Evolutionary conservation across 2,113 vertebrate species (phyloP).

Genomic region (Camarhynchus parvulus): DNA sequence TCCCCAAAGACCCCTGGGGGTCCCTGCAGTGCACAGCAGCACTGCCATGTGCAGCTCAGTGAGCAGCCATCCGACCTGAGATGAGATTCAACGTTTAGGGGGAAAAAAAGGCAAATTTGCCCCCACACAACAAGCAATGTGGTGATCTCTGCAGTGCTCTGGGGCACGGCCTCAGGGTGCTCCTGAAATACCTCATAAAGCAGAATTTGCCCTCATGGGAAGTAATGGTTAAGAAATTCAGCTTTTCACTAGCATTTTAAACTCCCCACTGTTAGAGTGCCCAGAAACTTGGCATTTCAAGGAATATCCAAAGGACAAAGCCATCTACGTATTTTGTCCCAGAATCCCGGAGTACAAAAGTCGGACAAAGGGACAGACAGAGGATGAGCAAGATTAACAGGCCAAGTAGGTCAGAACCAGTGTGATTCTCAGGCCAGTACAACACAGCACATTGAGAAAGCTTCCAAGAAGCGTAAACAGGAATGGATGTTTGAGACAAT

Average conservation of each 20-base stretch:
- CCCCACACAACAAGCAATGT: neutral
- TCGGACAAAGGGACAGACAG: conserved; percentile 52
- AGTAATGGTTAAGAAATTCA: neutral
- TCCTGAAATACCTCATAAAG: neutral
- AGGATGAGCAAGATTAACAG: conserved; percentile 44
- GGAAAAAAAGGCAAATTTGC: neutral
- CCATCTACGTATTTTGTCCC: conserved; percentile 9
- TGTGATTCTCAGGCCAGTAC: conserved; percentile 66
- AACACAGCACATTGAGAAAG: conserved; percentile 69
- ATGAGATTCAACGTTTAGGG: neutral
- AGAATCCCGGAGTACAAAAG: neutral
- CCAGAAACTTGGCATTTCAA: conserved; percentile 48
- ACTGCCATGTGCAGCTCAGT: neutral
- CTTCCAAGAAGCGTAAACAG: conserved; percentile 66
- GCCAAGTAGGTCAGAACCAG: conserved; percentile 66
- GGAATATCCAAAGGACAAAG: conserved; percentile 34
- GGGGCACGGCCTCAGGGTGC: rapidly evolving
- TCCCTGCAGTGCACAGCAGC: neutral
- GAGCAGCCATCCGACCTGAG: neutral
- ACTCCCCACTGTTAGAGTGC: neutral
- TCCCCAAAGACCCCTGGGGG: neutral
- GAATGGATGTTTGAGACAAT: conserved; percentile 67
- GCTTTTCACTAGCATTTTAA: neutral
- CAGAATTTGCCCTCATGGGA: neutral
- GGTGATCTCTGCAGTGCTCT: neutral